These are phyloP conservation scores for Blera fallax DNA, from an alignment of 2,888 invertebrate species.

Conservation along the genomic window DNA sequence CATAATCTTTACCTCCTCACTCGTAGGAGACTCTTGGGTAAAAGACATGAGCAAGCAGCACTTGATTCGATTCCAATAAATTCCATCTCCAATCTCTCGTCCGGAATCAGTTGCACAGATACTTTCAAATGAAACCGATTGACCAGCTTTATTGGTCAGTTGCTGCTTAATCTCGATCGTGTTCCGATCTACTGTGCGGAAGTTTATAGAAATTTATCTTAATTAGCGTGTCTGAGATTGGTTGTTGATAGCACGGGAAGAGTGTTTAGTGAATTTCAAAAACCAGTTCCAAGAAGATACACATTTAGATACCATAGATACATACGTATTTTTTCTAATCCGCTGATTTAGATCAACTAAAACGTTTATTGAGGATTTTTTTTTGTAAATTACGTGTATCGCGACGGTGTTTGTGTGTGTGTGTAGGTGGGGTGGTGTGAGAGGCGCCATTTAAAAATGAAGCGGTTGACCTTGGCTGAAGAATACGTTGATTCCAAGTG, in stretches of 20 bases:
- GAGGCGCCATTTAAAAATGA: background rate
- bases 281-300: background rate
- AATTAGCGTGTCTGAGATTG: background rate
- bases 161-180: constrained; percentile 11
- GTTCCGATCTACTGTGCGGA: background rate
- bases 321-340: background rate
- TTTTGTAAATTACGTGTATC: background rate
- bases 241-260: too few species aligned
- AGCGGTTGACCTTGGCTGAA: constrained; percentile 18
- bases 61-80: constrained; percentile 37
- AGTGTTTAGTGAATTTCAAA: background rate
- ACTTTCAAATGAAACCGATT: constrained; percentile 38
- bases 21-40: background rate
- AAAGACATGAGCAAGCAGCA: background rate
- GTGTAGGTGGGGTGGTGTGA: background rate
- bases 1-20: background rate
- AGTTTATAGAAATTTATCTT: background rate
- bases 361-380: background rate
- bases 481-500: background rate
- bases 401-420: background rate
- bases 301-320: background rate
- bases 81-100: constrained; percentile 28
- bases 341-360: background rate
- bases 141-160: constrained; percentile 31
- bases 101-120: background rate